Percentiles rank a stretch among this genome's conserved stretches.
phyloP scores from a whole-genome alignment of 2,113 vertebrate species.

The Cyanoramphus novaezelandiae region DNA sequence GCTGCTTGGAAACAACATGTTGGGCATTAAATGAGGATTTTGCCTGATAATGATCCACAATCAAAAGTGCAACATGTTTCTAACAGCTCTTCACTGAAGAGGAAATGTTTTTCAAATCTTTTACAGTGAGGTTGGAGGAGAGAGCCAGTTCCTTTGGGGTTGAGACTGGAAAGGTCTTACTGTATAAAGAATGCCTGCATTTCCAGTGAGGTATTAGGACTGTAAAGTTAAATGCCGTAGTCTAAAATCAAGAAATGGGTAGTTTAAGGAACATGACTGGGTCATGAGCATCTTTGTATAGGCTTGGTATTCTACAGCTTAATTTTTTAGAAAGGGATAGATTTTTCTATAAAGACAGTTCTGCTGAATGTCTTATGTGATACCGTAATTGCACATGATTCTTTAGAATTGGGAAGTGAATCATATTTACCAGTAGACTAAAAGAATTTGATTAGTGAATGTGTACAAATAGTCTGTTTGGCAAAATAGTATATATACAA shows the following conservation, averaged over 20 bases:
- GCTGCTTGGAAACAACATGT: background rate
- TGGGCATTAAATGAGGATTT: background rate
- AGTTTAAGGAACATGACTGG: background rate
- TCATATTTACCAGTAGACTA: constrained; percentile 11
- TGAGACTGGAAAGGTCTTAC: background rate
- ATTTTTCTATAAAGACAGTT: background rate
- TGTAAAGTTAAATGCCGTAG: background rate
- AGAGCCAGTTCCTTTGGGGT: background rate
- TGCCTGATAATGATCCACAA: background rate
- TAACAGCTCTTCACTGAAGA: background rate
- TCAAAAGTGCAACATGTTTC: background rate
- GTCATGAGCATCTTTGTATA: background rate
- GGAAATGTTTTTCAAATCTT: background rate
- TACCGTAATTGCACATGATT: background rate
- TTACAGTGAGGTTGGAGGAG: background rate
- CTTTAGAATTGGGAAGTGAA: background rate
- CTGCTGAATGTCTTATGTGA: background rate
- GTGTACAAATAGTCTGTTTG: background rate
- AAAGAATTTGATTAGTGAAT: background rate
- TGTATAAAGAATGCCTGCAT: background rate
- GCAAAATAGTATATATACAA: background rate
- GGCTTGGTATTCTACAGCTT: background rate
- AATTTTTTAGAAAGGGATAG: background rate
- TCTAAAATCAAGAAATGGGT: constrained; percentile 11
- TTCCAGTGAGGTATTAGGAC: background rate